Conservation (phyloP, 2,113 vertebrate genomes). For the Myrmecobius fasciatus region DNA sequence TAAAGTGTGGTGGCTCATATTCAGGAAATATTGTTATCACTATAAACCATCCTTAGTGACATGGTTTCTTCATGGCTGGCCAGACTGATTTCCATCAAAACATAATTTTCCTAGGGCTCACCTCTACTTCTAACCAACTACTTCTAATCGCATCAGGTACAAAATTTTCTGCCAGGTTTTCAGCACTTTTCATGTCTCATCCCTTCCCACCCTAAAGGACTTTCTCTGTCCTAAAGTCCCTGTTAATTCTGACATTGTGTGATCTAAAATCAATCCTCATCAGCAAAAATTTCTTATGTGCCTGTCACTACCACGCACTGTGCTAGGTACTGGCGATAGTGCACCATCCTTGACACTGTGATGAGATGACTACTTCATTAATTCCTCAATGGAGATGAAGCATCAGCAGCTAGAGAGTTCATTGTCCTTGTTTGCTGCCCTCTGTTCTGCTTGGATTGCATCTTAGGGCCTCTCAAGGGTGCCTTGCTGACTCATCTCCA, state of each 20-base stretch:
- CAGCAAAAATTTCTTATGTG: neutral
- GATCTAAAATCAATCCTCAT: neutral
- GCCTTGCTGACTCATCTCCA: neutral
- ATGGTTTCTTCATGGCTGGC: neutral
- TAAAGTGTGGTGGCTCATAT: neutral
- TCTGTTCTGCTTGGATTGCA: neutral
- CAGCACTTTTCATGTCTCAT: fast-evolving
- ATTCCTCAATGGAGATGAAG: neutral
- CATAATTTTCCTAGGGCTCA: neutral
- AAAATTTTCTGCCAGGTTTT: neutral
- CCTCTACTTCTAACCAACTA: neutral
- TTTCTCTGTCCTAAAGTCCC: neutral
- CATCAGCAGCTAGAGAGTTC: neutral
- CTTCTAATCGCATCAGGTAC: neutral
- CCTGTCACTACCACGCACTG: neutral
- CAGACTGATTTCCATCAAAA: neutral
- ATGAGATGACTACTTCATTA: neutral
- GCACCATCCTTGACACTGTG: neutral
- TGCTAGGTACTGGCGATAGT: neutral
- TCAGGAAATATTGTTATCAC: neutral
- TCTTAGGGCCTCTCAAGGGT: no score
- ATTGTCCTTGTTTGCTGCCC: neutral
- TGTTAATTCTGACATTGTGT: neutral
- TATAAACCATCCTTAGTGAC: neutral
- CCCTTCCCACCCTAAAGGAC: neutral